Base-by-base conservation (phyloP, 64 coral and sea anemone species). In the Cladopsammia gracilis region DNA sequence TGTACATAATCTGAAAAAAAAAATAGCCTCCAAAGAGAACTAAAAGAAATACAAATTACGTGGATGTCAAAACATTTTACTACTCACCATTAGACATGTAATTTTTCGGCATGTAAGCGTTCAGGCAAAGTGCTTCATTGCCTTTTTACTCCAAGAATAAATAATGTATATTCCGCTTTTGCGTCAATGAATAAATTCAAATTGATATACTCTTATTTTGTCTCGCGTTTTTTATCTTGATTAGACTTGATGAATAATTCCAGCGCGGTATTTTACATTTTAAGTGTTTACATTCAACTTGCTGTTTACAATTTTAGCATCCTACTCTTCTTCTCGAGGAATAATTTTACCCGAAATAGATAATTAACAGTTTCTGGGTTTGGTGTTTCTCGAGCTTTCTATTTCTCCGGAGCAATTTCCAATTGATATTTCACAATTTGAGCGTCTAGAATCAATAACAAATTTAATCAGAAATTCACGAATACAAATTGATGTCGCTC, bases 131-230 rank as follows among this genome's bases (percentile, higher is more conserved):
- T 5, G 34, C 52, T 26, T 13, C 14, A 79, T 59, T 25, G 10
- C 49, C 9, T 54, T 25, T 26, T 12, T 6, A 56, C 5, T 56
- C 53, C 11, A 56, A 56, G 53, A 56, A 56, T 11, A 56, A 19
- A 44, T 7, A 12, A 13, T 43, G 45, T 3, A 24, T 71, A 5
- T 13, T 5, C 72, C 48, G 3, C 5, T 12, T 84, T 66, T 67
- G 52, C 61, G 11, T 47, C 43, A 26, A 12, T 84, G 45, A 84
- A 84, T 84, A 66, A 67, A 84, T 84, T 24, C 9, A 84, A 67
- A 49, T 67, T 64, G 60, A 24, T 13, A 5, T 44, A 71, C 11
- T 11, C 4, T 44, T 20, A 67, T 67, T 4, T 12, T 19, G 61
- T 67, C 10, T 84, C 20, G 2, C 47, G 25, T 48, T 75, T 75